phyloP scores from a whole-genome alignment of 2,888 invertebrate genomes.

The Endotricha flammealis region DNA sequence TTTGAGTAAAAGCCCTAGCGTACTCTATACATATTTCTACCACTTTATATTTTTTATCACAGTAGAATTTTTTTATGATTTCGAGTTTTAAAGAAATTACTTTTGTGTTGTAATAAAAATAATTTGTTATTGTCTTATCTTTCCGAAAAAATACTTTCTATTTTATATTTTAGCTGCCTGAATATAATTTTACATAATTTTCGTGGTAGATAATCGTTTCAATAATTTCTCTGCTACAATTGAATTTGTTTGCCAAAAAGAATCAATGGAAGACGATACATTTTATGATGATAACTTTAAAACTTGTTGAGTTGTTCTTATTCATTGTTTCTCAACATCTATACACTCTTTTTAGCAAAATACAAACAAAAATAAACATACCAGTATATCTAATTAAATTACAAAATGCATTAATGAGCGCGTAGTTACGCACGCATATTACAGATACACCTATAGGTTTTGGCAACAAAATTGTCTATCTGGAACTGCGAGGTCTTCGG shows the following conservation, averaged over 20 bases:
- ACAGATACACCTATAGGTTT: constrained; percentile 46
- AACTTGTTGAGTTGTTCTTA: constrained; percentile 25
- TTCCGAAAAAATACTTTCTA: constrained; percentile 13
- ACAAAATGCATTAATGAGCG: constrained; percentile 69
- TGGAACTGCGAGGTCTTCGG: constrained; percentile 40
- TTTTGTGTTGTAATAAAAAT: constrained; percentile 36
- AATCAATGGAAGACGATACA: constrained; percentile 68
- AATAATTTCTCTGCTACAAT: constrained; percentile 64
- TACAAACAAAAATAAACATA: constrained; percentile 50
- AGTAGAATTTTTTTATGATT: constrained; percentile 61
- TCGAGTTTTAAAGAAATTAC: constrained; percentile 65
- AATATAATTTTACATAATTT: constrained; percentile 11
- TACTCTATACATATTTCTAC: constrained; percentile 67
- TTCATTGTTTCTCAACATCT: constrained; percentile 38
- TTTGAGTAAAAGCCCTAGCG: constrained; percentile 71
- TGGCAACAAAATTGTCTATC: constrained; percentile 50
- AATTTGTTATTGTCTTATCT: constrained; percentile 59
- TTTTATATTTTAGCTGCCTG: constrained; percentile 31
- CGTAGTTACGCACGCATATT: constrained; percentile 37
- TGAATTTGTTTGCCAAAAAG: constrained; percentile 63
- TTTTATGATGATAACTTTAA: constrained; percentile 20
- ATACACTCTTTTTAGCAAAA: constrained; percentile 52
- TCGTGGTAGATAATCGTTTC: constrained; percentile 51
- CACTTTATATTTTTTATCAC: constrained; percentile 74
- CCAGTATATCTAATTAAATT: constrained; percentile 65